Evolutionary conservation across 2,797 vertebrate species (phyloP), one percentile per base, ranked within the genome.

Genomic region (Psittacula derbiana): DNA sequence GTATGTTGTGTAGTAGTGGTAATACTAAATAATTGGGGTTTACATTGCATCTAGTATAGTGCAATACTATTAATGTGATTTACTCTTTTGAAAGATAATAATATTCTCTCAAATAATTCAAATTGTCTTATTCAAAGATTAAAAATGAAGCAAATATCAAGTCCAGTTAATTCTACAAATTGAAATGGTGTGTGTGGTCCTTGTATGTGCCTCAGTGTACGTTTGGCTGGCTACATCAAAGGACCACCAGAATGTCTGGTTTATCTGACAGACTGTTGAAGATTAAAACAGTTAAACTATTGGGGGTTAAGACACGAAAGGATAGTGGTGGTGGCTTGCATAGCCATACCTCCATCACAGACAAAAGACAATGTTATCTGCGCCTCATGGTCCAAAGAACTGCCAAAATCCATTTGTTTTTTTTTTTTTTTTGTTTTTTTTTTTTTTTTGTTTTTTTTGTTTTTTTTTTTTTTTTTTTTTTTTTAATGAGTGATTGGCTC

Each of bases 121-220:
- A 49, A 55, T 33, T 27, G 12, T 25, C 40, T 70, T 64, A 12
- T 43, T 88, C 58, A 38, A 82, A 52, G 18, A 79, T 46, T n/a
- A 82, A 83, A 80, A 74, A 58, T 71, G 43, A 73, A 87, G 69
- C 10, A 69, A 83, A 80, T 46, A 49, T 62, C 72, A 88, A 93
- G 78, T 43, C 75, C 17, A 50, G 36, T 93, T 95, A 93, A 88
- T 71, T 72, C 93, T 81, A 46, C 41, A 89, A 88, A 41, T 49
- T n/a, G 79, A 93, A 95, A 87, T 91, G 52, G 24, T 78, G 49
- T 93, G 61, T 84, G 61, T 88, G 74, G 82, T 95, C 75, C 76
- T 33, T 36, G 66, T 41, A 58, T 57, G 47, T 88, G 31, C 46
- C n/a, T 80, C 58, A 50, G 33, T 65, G 65, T 82, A 33, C 23